phyloP scores from a whole-genome alignment of 2,113 vertebrate genomes.

The Neolamprologus sp. region DNA sequence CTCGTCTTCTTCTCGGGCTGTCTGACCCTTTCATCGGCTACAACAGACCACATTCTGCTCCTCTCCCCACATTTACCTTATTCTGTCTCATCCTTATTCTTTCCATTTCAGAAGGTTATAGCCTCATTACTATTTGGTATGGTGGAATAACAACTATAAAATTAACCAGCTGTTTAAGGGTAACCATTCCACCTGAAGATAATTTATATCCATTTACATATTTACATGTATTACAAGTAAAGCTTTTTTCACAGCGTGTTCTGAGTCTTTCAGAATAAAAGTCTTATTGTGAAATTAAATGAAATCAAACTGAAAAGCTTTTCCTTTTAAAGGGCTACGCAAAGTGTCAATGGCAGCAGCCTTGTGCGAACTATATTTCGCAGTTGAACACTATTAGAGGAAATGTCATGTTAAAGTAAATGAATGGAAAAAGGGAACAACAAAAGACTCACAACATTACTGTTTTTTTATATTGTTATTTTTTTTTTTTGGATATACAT shows the following conservation, averaged over 20 bases:
- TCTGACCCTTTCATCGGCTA: not conserved
- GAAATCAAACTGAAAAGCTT: not conserved
- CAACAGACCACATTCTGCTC: not conserved
- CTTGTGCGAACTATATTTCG: not conserved
- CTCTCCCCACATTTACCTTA: not conserved
- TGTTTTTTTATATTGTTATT: not conserved
- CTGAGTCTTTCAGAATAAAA: not conserved
- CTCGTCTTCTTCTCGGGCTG: not conserved
- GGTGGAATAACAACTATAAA: not conserved
- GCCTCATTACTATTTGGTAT: not conserved
- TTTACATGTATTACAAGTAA: not conserved
- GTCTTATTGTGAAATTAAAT: not conserved
- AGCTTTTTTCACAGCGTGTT: not conserved
- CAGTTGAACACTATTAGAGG: not conserved
- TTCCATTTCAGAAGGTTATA: not conserved
- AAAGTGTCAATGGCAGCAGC: not conserved
- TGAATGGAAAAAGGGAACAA: not conserved
- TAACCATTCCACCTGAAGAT: not conserved
- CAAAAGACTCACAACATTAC: not conserved
- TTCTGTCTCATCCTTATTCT: not conserved
- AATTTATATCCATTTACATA: not conserved
- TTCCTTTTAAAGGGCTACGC: not conserved
- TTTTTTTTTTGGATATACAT: not conserved
- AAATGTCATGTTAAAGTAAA: not conserved
- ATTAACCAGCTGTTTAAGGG: not conserved